These are phyloP conservation scores for Tenodera sinensis DNA, from an alignment of 2,888 invertebrate genomes.

Conservation along the genomic window DNA sequence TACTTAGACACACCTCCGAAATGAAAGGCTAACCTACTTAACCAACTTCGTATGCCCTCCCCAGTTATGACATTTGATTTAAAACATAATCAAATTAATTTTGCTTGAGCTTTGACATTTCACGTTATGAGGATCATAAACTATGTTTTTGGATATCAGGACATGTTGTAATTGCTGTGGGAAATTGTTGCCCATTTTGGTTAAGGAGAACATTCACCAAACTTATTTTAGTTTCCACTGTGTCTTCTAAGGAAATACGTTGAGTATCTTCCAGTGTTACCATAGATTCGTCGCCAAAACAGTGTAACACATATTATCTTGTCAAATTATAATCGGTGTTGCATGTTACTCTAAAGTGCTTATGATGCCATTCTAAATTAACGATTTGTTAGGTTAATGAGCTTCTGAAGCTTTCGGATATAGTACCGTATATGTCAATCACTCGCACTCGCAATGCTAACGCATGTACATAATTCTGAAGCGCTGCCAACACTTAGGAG, in stretches of 20 bases:
- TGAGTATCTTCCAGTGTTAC: background rate
- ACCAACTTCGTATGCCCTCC: background rate
- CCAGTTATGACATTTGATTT: background rate
- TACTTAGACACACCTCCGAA: background rate
- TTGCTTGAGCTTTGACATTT: background rate
- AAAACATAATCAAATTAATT: background rate
- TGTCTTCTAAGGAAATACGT: background rate
- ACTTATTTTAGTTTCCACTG: background rate
- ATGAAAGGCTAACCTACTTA: background rate
- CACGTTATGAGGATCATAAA: background rate
- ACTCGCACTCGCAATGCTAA: too few relatives aligned
- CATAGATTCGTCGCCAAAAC: too few relatives aligned
- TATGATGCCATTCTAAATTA: too few relatives aligned
- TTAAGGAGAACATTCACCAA: background rate
- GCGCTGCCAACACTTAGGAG: too few relatives aligned
- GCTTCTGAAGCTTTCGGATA: too few relatives aligned
- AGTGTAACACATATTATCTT: too few relatives aligned
- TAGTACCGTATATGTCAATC: too few relatives aligned
- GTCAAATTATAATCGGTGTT: too few relatives aligned
- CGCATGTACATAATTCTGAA: too few relatives aligned
- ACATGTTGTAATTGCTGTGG: background rate
- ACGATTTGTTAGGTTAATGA: too few relatives aligned
- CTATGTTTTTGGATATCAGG: background rate
- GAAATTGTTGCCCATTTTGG: background rate
- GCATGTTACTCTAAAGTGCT: too few relatives aligned